Percentiles rank a stretch among this genome's conserved stretches.
These are phyloP conservation scores for Drosophila ustulata DNA, from an alignment of 2,888 invertebrate genomes.

Conservation along the genomic window DNA sequence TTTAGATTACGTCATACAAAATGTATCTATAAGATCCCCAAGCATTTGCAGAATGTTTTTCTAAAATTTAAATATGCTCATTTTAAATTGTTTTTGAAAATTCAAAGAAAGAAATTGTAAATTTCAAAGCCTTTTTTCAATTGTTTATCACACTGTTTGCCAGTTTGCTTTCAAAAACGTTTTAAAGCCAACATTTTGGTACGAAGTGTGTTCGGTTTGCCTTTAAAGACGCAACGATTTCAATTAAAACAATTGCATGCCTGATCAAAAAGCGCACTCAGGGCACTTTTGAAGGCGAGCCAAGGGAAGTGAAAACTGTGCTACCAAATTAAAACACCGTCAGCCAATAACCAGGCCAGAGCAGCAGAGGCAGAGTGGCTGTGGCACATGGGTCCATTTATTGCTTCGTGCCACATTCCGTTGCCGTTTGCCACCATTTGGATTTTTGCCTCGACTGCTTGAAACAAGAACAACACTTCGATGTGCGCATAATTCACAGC, in stretches of 20 bases:
- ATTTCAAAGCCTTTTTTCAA: no score
- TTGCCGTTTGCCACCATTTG: constrained; percentile 23
- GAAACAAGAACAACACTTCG: constrained; percentile 82
- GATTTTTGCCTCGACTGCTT: constrained; percentile 38
- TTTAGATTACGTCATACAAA: no score
- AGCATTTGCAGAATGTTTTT: no score
- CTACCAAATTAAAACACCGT: constrained; percentile 64
- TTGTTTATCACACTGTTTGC: no score
- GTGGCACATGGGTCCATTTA: constrained; percentile 73
- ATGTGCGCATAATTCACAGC: constrained; percentile 83
- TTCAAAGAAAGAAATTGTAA: no score
- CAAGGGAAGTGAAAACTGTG: background rate
- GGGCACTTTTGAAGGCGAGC: constrained; percentile 16
- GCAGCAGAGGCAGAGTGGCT: constrained; percentile 18
- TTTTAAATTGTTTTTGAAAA: no score
- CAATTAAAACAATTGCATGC: constrained; percentile 29
- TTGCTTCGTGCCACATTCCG: constrained; percentile 45
- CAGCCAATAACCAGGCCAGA: constrained; percentile 58
- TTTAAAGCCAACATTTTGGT: constrained; percentile 1
- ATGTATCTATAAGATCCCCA: no score
- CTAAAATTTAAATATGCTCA: no score
- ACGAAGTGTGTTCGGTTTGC: background rate
- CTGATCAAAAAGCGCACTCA: constrained; percentile 26
- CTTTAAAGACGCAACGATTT: constrained; percentile 17
- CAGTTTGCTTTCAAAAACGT: background rate